These are phyloP conservation scores for Papilio demoleus DNA, from an alignment of 2,888 invertebrate genomes.

Conservation along the genomic window DNA sequence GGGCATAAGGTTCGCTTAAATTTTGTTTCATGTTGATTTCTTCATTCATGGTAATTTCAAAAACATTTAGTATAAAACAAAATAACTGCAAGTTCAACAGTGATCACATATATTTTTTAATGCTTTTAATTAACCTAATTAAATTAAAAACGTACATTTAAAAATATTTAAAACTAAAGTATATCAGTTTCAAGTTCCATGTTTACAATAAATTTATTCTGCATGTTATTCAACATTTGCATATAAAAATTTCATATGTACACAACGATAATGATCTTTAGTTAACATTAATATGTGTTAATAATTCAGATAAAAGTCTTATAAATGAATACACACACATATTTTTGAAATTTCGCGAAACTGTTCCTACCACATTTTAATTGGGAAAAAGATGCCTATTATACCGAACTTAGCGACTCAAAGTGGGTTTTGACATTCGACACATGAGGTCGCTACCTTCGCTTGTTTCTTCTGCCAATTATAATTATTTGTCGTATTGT, in stretches of 20 bases:
- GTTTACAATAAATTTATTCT: slow-evolving; percentile 2
- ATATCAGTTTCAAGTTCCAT: not conserved
- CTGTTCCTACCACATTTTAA: no score
- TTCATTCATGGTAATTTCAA: not conserved
- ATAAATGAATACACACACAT: no score
- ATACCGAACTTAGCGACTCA: no score
- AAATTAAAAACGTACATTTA: slow-evolving; percentile 2
- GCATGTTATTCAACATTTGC: not conserved
- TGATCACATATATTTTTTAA: not conserved
- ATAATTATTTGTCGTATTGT: no score
- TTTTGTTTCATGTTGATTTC: not conserved
- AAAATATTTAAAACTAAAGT: not conserved
- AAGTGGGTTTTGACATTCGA: no score
- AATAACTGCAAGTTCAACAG: no score
- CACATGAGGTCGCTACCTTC: no score
- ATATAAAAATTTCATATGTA: not conserved
- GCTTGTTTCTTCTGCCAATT: no score
- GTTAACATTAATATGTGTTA: not conserved
- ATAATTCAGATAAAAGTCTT: not conserved
- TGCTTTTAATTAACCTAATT: not conserved
- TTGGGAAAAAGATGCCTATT: no score
- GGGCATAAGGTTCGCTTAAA: not conserved
- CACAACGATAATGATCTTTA: not conserved
- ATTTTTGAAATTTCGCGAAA: no score
- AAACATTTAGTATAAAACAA: no score